phyloP scores from a whole-genome alignment of 2,113 vertebrate genomes.

The Anguilla japonica region DNA sequence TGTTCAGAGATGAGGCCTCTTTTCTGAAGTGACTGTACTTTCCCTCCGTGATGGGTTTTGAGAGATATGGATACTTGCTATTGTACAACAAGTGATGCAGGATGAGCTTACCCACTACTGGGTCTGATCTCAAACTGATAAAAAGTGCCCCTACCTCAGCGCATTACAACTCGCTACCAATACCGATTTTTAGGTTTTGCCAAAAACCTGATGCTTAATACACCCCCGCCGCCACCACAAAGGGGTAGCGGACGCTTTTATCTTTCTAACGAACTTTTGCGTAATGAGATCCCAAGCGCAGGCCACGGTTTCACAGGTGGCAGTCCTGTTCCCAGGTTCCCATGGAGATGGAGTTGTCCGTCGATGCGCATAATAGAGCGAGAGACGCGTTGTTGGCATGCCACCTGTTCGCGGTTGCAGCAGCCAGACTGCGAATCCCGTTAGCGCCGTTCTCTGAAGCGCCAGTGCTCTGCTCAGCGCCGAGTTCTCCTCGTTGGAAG shows the following conservation, averaged over 20 bases:
- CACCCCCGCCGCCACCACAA: background rate
- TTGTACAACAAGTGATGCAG: no score
- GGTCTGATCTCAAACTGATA: background rate
- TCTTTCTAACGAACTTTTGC: background rate
- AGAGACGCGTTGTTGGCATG: background rate
- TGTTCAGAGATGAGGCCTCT: no score
- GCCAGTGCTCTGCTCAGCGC: background rate
- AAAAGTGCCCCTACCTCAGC: background rate
- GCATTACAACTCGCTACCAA: background rate
- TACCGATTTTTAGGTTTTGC: background rate
- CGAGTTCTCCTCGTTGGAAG: background rate
- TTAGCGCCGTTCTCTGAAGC: background rate
- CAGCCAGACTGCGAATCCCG: background rate
- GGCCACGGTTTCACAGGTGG: background rate
- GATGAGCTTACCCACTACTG: background rate
- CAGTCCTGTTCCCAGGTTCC: background rate
- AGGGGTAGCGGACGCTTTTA: background rate
- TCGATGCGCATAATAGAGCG: background rate
- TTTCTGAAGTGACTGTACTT: no score
- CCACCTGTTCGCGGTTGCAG: background rate
- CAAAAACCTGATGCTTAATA: background rate
- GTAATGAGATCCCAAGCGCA: background rate
- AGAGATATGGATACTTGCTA: no score
- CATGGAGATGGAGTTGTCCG: conserved; percentile 1
- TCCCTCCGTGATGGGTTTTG: no score